Conservation (phyloP, 1,140 invertebrate genomes). For the Teleopsis dalmanni region DNA sequence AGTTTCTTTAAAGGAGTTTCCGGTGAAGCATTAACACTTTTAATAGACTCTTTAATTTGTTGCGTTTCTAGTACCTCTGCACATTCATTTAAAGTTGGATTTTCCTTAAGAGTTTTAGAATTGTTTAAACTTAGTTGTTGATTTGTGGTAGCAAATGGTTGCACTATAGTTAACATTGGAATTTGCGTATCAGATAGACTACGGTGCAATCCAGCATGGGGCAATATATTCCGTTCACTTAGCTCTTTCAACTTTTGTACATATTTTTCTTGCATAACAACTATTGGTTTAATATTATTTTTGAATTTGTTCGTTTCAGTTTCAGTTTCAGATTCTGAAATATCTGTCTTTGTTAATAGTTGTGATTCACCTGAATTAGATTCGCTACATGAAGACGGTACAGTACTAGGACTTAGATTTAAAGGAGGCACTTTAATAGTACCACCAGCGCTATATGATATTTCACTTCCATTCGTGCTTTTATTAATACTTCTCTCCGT, state of each 20-base stretch:
- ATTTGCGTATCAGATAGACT: slow-evolving; percentile 11
- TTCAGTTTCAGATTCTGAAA: too few species aligned
- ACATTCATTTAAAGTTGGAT: too few species aligned
- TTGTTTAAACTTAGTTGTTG: slow-evolving; percentile 6
- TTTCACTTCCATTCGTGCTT: background rate
- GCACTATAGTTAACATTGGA: slow-evolving; percentile 1
- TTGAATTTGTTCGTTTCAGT: too few species aligned
- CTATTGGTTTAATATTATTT: too few species aligned
- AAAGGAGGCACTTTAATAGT: slow-evolving; percentile 5
- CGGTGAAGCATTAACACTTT: too few species aligned
- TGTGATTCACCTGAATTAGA: too few species aligned
- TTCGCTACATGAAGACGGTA: too few species aligned
- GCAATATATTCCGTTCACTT: background rate
- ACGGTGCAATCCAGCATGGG: background rate
- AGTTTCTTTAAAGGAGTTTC: too few species aligned
- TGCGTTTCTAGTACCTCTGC: too few species aligned
- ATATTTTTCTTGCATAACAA: slow-evolving; percentile 1
- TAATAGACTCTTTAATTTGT: too few species aligned
- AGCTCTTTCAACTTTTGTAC: slow-evolving; percentile 7
- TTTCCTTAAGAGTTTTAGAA: too few species aligned
- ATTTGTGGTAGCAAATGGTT: background rate
- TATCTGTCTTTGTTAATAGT: too few species aligned
- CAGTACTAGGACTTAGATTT: slow-evolving; percentile 16
- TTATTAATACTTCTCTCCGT: background rate
- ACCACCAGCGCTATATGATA: background rate